phyloP scores from a whole-genome alignment of 2,888 invertebrate species.

The Acrocyrtus sp. region DNA sequence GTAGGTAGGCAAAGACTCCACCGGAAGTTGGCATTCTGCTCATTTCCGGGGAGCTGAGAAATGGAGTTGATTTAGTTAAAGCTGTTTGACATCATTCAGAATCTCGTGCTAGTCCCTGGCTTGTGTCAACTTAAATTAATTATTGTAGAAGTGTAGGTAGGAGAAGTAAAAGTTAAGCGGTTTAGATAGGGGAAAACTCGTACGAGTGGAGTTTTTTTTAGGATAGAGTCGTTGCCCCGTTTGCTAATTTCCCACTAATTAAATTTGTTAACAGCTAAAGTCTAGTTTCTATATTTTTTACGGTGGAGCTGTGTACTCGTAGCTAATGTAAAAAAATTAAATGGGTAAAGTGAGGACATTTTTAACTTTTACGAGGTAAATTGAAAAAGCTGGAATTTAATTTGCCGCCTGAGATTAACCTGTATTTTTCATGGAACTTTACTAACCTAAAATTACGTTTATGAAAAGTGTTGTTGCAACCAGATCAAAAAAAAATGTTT shows the following conservation, averaged over 20 bases:
- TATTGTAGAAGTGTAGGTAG: neutral
- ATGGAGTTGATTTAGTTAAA: neutral
- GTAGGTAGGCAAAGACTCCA: conserved; percentile 19
- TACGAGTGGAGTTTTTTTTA: neutral
- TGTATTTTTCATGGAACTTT: conserved; percentile 16
- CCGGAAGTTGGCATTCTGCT: conserved; percentile 4
- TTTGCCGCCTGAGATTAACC: conserved; percentile 14
- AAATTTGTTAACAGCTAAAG: no score
- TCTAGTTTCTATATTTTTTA: neutral
- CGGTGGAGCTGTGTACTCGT: neutral
- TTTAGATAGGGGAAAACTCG: neutral
- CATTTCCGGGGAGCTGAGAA: neutral
- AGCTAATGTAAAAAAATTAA: neutral
- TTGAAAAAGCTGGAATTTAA: neutral
- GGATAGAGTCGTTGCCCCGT: neutral
- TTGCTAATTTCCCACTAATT: no score
- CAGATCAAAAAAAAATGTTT: neutral
- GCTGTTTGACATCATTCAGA: conserved; percentile 3
- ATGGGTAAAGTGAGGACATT: neutral
- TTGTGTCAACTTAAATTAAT: neutral
- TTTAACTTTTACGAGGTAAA: neutral
- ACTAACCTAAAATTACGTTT: no score
- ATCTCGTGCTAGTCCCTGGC: conserved; percentile 27
- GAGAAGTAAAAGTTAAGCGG: neutral
- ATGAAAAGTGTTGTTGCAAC: neutral